Base-by-base conservation (phyloP, 2,113 vertebrate genomes). In the Gorsachius goisagi region DNA sequence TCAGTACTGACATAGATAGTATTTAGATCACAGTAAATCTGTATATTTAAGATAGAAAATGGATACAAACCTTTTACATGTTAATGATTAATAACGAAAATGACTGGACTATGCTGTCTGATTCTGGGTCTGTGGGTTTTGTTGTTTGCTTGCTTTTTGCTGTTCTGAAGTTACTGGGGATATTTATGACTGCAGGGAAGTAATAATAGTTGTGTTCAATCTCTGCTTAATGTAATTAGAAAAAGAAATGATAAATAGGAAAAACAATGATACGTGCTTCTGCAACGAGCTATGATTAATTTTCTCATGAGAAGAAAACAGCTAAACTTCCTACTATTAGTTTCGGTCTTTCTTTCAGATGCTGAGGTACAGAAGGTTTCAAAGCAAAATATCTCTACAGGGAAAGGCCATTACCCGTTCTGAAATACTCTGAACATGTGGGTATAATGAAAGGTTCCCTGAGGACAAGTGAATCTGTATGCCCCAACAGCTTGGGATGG, bases 391-490 rank as follows among this genome's bases (percentile, higher is more conserved):
- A 39, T 47, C 87, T 78, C 55, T 87, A 39, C 37, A 35, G 62
- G 88, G 80, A 78, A 93, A 67, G 27, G 66, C 90, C 50, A 77
- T 93, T 89, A 62, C 58, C 26, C 6, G 1, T 88, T 81, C 64
- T 64, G 76, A 81, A 90, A 96, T 45, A 80, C 69, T 75, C 79
- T 71, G 72, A 78, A 75, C 6, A 2, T 62, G 68, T n/a, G 81
- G 85, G 68, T 72, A 56, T 89, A 88, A 93, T 75, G 83, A 96
- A 92, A 90, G 66, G 58, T 83, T 96, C 94, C 91, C 94, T n/a
- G 32, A 76, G 73, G 95, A 93, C 15, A 88, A 85, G 96, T 87
- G 45, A 93, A 97, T 94, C 53, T 73, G 17, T 73, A 41, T 62
- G 86, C 50, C 85, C 53, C 80, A 78, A 76, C 77, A 87, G 58